Base-by-base conservation (phyloP, 2,797 vertebrate species). In the Novumbra hubbsi region DNA sequence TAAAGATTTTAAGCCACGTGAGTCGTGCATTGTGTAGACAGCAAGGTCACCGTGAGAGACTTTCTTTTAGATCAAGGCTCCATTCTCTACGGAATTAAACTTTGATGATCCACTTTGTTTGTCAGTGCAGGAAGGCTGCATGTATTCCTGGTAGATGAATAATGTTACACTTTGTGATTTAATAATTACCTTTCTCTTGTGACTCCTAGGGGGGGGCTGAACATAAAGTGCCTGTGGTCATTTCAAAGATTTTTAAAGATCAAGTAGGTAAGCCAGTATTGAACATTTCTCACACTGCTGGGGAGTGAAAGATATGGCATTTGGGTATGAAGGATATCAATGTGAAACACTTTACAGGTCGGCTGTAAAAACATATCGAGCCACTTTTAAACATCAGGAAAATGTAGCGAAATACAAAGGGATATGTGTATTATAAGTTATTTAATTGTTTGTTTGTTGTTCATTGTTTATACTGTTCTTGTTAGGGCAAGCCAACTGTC, bases 201-300 rank as follows among this genome's bases (percentile, higher is more conserved):
- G 60, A 87, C 84, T 94, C 94, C 65, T 90, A 98, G 97, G 97
- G 97, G 62, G 97, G 97, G 71, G 94, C 95, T 30, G 96, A 98
- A 88, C 95, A 98, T 87, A 95, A 95, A 80, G 96, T 98, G 73
- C 96, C 97, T 34, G 96, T 96, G 74, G 96, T 98, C 89, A 94
- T 98, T 88, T 98, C 97, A 68, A 98, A 96, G 94, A 96, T 98
- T 88, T 96, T 97, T 88, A 96, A 96, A 94, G 94, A 95, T 91
- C 96, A 96, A 94, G 93, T 95, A 93, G 97, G 97, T 98, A 96
- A 97, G 93, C 72, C 77, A 24, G 38, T 73, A 34, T 75, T 71
- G 34, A 72, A 77, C 5, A 34, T 82, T 52, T 55, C 62, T 78
- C 76, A 34, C 55, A 63, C 32, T 74, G 32, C 21, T 21, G 55